phyloP scores from a whole-genome alignment of 2,888 invertebrate species.

The Gymnocheta viridis region DNA sequence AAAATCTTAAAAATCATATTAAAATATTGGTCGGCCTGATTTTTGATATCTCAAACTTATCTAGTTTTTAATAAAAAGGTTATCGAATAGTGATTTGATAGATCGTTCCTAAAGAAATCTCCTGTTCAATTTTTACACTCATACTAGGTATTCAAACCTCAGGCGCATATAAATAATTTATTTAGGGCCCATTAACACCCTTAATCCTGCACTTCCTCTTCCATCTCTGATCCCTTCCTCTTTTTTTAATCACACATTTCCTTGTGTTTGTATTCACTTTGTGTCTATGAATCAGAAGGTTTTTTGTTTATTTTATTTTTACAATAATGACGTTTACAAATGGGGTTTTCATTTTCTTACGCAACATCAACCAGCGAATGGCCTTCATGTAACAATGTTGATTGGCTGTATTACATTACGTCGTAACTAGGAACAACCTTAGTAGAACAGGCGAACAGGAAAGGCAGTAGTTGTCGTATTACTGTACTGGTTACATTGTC shows the following conservation, averaged over 20 bases:
- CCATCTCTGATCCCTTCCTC: not conserved
- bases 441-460: slow-evolving; percentile 78
- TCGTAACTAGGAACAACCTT: slow-evolving; percentile 82
- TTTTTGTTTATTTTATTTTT: slow-evolving; percentile 39
- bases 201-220: not conserved
- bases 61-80: no score
- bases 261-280: not conserved
- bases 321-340: slow-evolving; percentile 42
- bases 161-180: not conserved
- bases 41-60: no score
- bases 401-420: slow-evolving; percentile 79
- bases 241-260: not conserved
- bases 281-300: slow-evolving; percentile 32
- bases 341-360: slow-evolving; percentile 47
- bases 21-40: no score
- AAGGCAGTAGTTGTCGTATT: slow-evolving; percentile 22
- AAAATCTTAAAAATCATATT: no score
- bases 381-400: slow-evolving; percentile 69
- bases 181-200: not conserved
- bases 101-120: no score
- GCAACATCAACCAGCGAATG: slow-evolving; percentile 56
- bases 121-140: no score
- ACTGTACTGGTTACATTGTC: slow-evolving; percentile 65
- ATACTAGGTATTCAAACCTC: not conserved
- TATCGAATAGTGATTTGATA: no score